phyloP scores from a whole-genome alignment of 1,140 invertebrate genomes.

The Dendroctonus ponderosae region DNA sequence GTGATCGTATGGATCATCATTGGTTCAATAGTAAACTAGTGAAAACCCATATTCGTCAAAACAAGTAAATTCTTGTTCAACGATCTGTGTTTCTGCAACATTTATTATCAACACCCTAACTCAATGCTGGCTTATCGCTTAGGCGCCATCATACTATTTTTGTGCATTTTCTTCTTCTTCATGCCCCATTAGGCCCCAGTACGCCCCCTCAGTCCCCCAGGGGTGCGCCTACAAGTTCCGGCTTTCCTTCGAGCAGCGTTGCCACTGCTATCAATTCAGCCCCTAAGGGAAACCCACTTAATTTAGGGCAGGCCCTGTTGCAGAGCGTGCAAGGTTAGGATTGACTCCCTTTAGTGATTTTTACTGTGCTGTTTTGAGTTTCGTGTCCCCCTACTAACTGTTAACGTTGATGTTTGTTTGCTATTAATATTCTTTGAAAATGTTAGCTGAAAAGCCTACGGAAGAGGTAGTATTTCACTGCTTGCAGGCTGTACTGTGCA shows the following conservation, averaged over 20 bases:
- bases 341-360: neutral
- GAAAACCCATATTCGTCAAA: too few relatives aligned
- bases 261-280: conserved; percentile 31
- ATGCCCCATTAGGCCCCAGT: conserved; percentile 41
- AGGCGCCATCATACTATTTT: too few relatives aligned
- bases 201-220: conserved; percentile 48
- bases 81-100: too few relatives aligned
- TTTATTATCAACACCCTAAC: too few relatives aligned
- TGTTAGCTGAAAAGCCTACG: too few relatives aligned
- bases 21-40: too few relatives aligned
- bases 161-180: too few relatives aligned
- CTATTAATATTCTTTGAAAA: too few relatives aligned
- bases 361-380: conserved; percentile 15
- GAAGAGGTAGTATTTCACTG: neutral
- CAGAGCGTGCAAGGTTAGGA: conserved; percentile 53
- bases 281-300: conserved; percentile 43
- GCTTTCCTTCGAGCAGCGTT: conserved; percentile 45
- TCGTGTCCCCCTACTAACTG: conserved; percentile 12
- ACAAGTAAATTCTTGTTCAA: too few relatives aligned
- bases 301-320: conserved; percentile 51
- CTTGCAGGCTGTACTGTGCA: neutral
- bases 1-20: too few relatives aligned
- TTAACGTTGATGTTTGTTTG: neutral
- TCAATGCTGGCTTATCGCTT: too few relatives aligned
- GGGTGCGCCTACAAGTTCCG: conserved; percentile 39